Evolutionary conservation across 2,797 vertebrate species (phyloP), one percentile per base, ranked within the genome.

Genomic region (Hoplostethus mediterraneus): DNA sequence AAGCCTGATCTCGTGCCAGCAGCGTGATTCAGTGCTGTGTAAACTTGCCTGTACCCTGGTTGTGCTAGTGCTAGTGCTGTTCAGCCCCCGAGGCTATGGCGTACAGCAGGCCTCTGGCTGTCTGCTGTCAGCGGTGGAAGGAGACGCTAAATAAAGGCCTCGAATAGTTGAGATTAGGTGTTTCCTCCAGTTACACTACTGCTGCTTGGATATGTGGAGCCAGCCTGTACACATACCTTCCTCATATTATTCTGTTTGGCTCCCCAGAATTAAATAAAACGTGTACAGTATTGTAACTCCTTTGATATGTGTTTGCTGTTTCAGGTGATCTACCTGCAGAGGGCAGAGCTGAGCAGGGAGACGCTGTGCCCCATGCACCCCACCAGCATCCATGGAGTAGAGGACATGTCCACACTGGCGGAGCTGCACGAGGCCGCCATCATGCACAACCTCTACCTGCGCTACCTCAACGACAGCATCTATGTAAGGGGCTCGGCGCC

Each of bases 391-490:
- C 67, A 85, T 3, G 93, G 91, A 40, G 94, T 96, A 38, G 96
- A 97, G 80, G 97, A 98, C 93, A 97, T 98, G 96, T 96, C 96
- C 67, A 83, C 92, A 47, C 93, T 98, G 90, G 93, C 93, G 16
- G 96, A 98, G 79, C 93, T 98, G 57, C 97, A 97, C 0, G 96
- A 97, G 87, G 95, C 95, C 1, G 95, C 96, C 93, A 98, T 98
- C 90, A 95, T 98, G 95, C 94, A 96, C 87, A 98, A 97, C 91
- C 94, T 98, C 45, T 93, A 93, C 73, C 94, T 95, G 75, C 96
- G 96, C 77, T 97, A 97, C 87, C 90, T 93, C 28, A 94, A 92
- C 81, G 94, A 97, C 83, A 88, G 91, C 87, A 97, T 98, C 91
- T 98, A 98, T 47, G 97, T 98, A 90, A 94, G 21, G 21, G 95